Conservation (phyloP, 2,888 invertebrate genomes). For the Dinocampus coccinellae region DNA sequence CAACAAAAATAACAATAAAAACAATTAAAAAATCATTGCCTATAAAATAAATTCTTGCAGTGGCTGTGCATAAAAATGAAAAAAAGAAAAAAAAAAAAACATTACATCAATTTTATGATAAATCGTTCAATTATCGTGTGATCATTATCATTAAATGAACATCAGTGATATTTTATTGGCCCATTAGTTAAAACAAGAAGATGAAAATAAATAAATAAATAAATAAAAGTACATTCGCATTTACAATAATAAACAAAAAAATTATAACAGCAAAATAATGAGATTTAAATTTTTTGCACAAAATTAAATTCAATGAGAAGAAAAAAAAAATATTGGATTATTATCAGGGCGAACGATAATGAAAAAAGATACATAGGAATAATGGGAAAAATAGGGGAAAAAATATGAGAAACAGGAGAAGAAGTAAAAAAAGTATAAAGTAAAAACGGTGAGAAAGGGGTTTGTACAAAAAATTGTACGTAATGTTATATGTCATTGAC, state of each 20-base stretch:
- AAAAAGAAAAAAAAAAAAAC: no score
- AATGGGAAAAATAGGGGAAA: conserved; percentile 9
- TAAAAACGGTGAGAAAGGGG: conserved; percentile 34
- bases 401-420: neutral
- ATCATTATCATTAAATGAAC: conserved; percentile 9
- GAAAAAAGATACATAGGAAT: conserved; percentile 11
- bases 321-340: neutral
- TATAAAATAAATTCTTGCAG: conserved; percentile 18
- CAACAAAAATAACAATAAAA: neutral
- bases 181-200: no score
- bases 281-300: neutral
- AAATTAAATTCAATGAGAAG: neutral
- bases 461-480: conserved; percentile 55
- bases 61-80: conserved; percentile 11
- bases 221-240: no score
- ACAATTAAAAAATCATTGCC: conserved; percentile 8
- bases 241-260: neutral
- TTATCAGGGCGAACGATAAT: neutral
- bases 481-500: conserved; percentile 62
- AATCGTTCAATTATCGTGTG: conserved; percentile 9
- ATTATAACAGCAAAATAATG: no score
- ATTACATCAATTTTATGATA: conserved; percentile 20
- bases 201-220: neutral
- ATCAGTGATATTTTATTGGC: neutral
- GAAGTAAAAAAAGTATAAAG: conserved; percentile 11